Conservation (phyloP, 92 coral and sea anemone genomes). For the Desmophyllum pertusum region DNA sequence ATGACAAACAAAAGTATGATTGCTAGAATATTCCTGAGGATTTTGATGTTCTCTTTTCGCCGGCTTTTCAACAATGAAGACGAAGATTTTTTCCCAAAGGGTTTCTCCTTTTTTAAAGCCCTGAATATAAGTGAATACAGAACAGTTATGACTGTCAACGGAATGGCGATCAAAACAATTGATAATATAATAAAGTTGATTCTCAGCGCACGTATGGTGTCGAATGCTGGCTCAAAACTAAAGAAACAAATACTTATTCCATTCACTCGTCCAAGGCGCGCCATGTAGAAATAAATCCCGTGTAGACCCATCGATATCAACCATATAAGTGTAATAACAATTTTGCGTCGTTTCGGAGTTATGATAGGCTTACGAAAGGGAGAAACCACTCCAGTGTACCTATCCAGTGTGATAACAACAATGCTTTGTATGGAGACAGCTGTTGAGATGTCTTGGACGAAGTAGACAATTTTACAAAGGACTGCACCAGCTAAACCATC, state of each 20-base stretch:
- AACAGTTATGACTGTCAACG: conserved; percentile 10
- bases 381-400: conserved; percentile 51
- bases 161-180: conserved; percentile 13
- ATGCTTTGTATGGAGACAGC: conserved; percentile 56
- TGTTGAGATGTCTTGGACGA: conserved; percentile 39
- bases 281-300: conserved; percentile 32
- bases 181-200: conserved; percentile 11
- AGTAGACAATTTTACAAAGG: conserved; percentile 55
- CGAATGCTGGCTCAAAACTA: conserved; percentile 47
- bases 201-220: conserved; percentile 13
- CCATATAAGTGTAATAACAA: conserved; percentile 53
- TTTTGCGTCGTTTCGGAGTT: conserved; percentile 18
- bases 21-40: conserved; percentile 20
- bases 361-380: conserved; percentile 38
- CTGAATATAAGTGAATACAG: conserved; percentile 26
- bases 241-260: conserved; percentile 22
- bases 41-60: conserved; percentile 26
- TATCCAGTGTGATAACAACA: conserved; percentile 54
- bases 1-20: conserved; percentile 27
- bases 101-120: conserved; percentile 9
- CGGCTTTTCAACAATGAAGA: conserved; percentile 1
- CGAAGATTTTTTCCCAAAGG: conserved; percentile 1
- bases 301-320: conserved; percentile 24
- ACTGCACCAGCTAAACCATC: conserved; percentile 46
- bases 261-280: background rate